A percentile compares a stretch with the other conserved stretches of the same genome.
These are phyloP conservation scores for Neomorphus geoffroyi DNA, from an alignment of 2,797 vertebrate genomes.

Conservation along the genomic window DNA sequence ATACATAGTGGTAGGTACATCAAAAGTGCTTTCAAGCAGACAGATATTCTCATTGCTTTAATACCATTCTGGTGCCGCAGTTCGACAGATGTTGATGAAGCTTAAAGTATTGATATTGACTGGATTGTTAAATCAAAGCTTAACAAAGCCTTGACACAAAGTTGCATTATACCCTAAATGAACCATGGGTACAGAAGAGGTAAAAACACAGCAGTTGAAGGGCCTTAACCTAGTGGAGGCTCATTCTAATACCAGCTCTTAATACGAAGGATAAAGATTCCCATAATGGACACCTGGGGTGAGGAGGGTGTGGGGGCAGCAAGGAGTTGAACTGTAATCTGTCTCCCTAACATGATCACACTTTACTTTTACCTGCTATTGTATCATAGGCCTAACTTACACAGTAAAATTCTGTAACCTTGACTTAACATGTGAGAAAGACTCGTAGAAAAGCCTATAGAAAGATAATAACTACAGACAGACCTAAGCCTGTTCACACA, in stretches of 20 bases:
- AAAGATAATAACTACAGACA: neutral
- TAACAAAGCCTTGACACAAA: neutral
- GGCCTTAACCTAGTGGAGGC: neutral
- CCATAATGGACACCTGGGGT: neutral
- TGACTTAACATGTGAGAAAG: neutral
- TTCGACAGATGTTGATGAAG: neutral
- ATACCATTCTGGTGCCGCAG: neutral
- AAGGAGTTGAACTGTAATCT: neutral
- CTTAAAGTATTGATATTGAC: neutral
- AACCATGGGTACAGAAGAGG: neutral
- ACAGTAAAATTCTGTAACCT: neutral
- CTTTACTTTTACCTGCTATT: neutral
- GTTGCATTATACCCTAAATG: neutral
- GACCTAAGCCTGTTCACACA: neutral
- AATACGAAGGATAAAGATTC: accelerated
- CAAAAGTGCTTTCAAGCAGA: neutral
- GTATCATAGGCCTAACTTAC: neutral
- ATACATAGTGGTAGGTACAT: neutral
- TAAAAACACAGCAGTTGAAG: neutral
- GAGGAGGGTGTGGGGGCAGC: neutral
- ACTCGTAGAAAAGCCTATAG: neutral
- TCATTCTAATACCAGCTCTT: neutral
- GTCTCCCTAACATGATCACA: neutral
- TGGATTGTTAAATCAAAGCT: neutral
- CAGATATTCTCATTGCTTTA: neutral